Evolutionary conservation across 37 sponge, comb jelly and placozoan genomes (phyloP).

Genomic region (Axinella damicornis): DNA sequence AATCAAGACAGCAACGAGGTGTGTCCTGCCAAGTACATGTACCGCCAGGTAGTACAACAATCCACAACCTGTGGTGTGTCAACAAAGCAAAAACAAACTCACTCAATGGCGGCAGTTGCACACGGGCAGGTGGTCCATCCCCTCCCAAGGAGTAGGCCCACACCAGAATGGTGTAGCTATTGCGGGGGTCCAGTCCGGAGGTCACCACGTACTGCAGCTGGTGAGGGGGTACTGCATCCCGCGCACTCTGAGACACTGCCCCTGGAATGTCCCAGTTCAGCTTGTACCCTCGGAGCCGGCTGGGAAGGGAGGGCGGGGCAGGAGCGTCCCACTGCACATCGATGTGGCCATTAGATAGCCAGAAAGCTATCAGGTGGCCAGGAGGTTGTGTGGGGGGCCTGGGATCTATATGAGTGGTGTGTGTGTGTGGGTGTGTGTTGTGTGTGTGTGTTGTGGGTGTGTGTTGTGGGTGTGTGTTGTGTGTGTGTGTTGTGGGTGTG

Average conservation of each 20-base stretch:
- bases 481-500: too few relatives aligned
- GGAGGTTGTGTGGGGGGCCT: conserved; percentile 1
- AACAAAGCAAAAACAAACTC: too few relatives aligned
- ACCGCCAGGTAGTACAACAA: too few relatives aligned
- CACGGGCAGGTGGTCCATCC: conserved; percentile 30
- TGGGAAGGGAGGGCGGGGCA: neutral
- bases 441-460: conserved; percentile 6
- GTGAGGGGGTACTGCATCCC: neutral
- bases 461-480: neutral
- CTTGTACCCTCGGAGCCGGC: conserved; percentile 38
- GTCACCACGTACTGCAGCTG: neutral
- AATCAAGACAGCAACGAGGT: too few relatives aligned
- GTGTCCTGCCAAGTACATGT: too few relatives aligned
- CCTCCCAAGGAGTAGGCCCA: conserved; percentile 46
- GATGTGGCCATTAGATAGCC: neutral
- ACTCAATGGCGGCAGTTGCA: too few relatives aligned
- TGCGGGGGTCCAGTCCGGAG: neutral
- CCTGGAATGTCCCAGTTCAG: conserved; percentile 48
- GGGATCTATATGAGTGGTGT: neutral
- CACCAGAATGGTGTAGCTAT: conserved; percentile 14
- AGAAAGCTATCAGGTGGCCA: neutral
- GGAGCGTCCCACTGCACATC: conserved; percentile 8
- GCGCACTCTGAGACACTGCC: neutral
- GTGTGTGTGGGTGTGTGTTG: conserved; percentile 20
- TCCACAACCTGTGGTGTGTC: too few relatives aligned